phyloP scores from a whole-genome alignment of 2,797 vertebrate genomes.

The Anabas testudineus region DNA sequence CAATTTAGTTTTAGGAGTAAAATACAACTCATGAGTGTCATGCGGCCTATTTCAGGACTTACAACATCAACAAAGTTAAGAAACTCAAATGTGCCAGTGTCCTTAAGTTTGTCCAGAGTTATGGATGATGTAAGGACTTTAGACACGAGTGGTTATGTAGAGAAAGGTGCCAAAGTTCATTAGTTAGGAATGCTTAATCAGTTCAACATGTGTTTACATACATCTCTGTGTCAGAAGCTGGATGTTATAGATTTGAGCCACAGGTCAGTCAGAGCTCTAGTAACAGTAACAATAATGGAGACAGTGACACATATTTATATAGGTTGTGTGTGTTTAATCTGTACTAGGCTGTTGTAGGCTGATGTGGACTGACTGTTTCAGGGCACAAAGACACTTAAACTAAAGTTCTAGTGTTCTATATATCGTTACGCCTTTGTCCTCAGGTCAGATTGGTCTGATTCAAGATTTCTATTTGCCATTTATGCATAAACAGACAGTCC shows the following conservation, averaged over 20 bases:
- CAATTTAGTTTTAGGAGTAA: neutral
- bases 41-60: neutral
- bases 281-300: neutral
- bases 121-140: neutral
- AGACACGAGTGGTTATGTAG: neutral
- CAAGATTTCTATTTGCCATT: too few species aligned
- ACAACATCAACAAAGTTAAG: neutral
- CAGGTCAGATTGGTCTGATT: neutral
- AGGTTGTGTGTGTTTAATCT: neutral
- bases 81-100: neutral
- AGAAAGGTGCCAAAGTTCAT: neutral
- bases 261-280: neutral
- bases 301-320: neutral
- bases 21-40: neutral
- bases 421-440: neutral
- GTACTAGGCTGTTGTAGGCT: neutral
- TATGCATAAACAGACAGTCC: too few species aligned
- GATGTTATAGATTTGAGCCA: neutral
- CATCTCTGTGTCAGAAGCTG: neutral
- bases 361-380: neutral
- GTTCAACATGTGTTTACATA: neutral
- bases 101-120: neutral
- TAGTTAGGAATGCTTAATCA: neutral
- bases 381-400: neutral
- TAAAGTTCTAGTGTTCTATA: too few species aligned